These are phyloP conservation scores for Shinisaurus crocodilurus DNA, from an alignment of 2,113 vertebrate genomes.

Conservation along the genomic window DNA sequence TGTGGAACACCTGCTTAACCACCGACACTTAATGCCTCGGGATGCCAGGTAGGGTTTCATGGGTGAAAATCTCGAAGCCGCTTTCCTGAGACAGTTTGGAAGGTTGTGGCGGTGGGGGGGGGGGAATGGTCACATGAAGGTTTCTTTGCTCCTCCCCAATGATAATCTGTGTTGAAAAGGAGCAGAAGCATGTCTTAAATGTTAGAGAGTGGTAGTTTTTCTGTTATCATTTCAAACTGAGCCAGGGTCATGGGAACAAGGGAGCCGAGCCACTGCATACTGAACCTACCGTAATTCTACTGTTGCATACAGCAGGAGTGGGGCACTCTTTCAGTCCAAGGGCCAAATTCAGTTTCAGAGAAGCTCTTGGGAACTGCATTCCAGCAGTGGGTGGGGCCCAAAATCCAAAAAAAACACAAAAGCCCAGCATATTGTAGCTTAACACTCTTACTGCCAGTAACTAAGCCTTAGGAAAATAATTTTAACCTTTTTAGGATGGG, in stretches of 20 bases:
- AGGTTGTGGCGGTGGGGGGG: no score
- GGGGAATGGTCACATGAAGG: background rate
- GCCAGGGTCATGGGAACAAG: conserved; percentile 32
- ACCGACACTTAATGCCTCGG: background rate
- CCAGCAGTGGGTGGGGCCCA: no score
- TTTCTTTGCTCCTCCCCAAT: conserved; percentile 44
- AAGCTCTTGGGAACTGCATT: no score
- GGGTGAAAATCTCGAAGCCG: conserved; percentile 9
- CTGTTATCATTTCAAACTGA: conserved; percentile 53
- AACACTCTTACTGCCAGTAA: no score
- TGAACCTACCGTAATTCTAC: background rate
- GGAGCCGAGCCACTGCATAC: fast-evolving
- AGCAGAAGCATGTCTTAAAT: conserved; percentile 33
- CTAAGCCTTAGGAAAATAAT: no score
- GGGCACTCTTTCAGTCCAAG: no score
- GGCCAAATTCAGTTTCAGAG: no score
- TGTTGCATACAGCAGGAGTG: background rate
- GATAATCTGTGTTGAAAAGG: background rate
- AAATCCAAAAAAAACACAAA: no score
- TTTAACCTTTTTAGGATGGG: no score
- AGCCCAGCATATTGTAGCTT: no score
- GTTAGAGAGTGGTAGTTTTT: conserved; percentile 31
- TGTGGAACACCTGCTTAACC: conserved; percentile 11
- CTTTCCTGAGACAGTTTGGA: background rate
- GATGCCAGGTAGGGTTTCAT: conserved; percentile 49